Evolutionary conservation across 1,140 invertebrate species (phyloP).

Genomic region (Diorhabda elongata): DNA sequence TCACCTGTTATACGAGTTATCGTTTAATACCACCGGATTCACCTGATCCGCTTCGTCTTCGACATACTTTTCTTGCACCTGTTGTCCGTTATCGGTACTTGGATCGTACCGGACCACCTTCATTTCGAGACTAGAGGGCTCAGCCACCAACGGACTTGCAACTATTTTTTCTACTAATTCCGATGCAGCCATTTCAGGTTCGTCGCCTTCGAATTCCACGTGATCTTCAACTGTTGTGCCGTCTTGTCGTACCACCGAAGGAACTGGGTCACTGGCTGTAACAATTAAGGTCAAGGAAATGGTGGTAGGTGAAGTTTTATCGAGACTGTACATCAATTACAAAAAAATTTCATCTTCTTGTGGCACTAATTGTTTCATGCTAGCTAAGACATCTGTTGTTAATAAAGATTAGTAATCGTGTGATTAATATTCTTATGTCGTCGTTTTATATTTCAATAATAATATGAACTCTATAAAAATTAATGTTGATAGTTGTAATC

Average conservation of each 20-base stretch:
- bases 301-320: no score
- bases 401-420: no score
- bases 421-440: no score
- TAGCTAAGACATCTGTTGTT: no score
- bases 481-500: no score
- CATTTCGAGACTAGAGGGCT: slow-evolving; percentile 62
- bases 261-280: slow-evolving; percentile 63
- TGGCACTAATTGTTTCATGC: no score
- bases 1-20: slow-evolving; percentile 64
- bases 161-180: slow-evolving; percentile 51
- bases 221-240: slow-evolving; percentile 41
- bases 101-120: slow-evolving; percentile 79
- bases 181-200: slow-evolving; percentile 50
- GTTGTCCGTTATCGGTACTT: slow-evolving; percentile 65
- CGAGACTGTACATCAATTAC: no score
- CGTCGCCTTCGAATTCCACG: slow-evolving; percentile 23
- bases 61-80: slow-evolving; percentile 67
- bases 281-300: slow-evolving; percentile 31
- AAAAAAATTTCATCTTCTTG: no score
- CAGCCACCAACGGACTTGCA: slow-evolving; percentile 44
- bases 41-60: slow-evolving; percentile 67
- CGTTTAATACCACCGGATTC: slow-evolving; percentile 67
- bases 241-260: slow-evolving; percentile 58
- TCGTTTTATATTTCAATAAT: no score
- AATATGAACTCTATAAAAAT: no score